Base-by-base conservation (phyloP, 2,797 vertebrate genomes). In the Acanthis flammea region DNA sequence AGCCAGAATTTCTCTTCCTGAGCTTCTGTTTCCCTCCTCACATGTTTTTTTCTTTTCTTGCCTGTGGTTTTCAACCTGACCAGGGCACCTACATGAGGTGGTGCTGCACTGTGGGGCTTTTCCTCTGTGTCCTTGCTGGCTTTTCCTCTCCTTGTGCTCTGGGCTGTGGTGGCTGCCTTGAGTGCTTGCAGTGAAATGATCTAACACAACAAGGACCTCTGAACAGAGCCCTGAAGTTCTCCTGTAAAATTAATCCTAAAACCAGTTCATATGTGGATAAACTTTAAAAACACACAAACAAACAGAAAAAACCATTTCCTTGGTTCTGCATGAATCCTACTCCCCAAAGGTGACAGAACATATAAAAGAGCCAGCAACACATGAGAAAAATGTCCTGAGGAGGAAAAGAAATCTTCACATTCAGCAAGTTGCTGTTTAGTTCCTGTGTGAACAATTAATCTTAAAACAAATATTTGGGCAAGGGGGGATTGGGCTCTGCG, bases 381-480 rank as follows among this genome's bases (percentile, higher is more conserved):
- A 75, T 31, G 39, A 86, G 75, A 80, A 86, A 92, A 82, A 63
- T 0, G 12, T 72, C 86, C 74, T 60, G 45, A 79, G 53, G 66
- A 74, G 63, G 66, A 92, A 80, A 12, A 94, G 53, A 73, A 86
- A 54, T 78, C 58, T 84, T 90, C 9, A 3, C 80, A 41, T 96
- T 94, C 78, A 93, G 74, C 84, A 83, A 79, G 50, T 88, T 76
- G 68, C 90, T 84, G 48, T 90, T 96, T 44, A 89, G 92, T 96
- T 94, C 94, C 89, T 95, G 83, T 79, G 83, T 94, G 86, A 92
- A 94, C 85, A 96, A 94, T 91, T 90, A 93, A 93, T 93, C 86
- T 89, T 75, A 96, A 73, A 81, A 81, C 84, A 95, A 96, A 97
- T 96, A 96, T 96, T 96, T 97, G 85, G 47, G 39, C 51, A 91